phyloP scores from a whole-genome alignment of 1,140 invertebrate species.

The Magallana ariakensis region DNA sequence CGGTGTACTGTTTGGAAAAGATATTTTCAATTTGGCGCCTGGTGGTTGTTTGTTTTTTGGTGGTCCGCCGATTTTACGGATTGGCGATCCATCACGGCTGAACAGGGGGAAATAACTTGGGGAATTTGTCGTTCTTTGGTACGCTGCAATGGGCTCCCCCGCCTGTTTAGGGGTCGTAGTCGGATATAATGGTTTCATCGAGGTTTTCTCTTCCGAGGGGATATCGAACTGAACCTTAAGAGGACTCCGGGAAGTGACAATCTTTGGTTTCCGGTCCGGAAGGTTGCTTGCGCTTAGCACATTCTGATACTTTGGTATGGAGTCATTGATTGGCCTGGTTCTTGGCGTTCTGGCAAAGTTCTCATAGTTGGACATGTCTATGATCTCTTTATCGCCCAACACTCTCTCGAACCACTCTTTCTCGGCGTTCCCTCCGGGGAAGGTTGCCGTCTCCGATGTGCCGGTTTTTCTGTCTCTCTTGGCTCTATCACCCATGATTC shows the following conservation, averaged over 20 bases:
- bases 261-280: not conserved
- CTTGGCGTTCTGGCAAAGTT: constrained; percentile 51
- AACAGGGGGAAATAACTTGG: constrained; percentile 55
- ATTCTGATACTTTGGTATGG: not conserved
- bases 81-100: constrained; percentile 51
- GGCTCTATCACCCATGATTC: constrained; percentile 5
- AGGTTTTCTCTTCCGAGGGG: not conserved
- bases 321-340: not conserved
- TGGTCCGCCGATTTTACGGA: constrained; percentile 51
- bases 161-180: not conserved
- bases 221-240: constrained; percentile 19
- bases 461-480: constrained; percentile 30
- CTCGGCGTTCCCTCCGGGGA: constrained; percentile 10
- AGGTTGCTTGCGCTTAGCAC: not conserved
- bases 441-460: constrained; percentile 3
- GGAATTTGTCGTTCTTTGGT: not conserved
- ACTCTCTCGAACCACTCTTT: constrained; percentile 53
- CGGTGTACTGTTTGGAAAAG: constrained; percentile 35
- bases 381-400: constrained; percentile 55
- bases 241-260: not conserved
- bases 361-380: constrained; percentile 52
- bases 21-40: constrained; percentile 22
- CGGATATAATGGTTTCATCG: not conserved
- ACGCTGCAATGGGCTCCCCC: constrained; percentile 40
- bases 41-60: constrained; percentile 39